Evolutionary conservation across 2,888 invertebrate species (phyloP), one percentile per base, ranked within the genome.

Genomic region (Melanotus villosus): DNA sequence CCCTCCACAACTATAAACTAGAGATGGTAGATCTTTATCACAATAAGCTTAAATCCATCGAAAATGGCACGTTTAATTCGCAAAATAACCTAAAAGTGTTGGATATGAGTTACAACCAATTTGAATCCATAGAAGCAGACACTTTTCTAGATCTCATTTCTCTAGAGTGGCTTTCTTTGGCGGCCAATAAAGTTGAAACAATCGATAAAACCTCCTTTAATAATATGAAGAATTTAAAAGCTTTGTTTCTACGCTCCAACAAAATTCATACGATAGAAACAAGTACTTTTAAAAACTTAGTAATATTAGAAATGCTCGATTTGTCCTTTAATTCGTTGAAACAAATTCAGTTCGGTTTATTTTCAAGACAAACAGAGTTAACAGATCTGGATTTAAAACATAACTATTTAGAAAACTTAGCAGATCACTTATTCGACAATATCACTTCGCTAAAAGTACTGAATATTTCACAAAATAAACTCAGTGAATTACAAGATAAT

Each of bases 261-360:
- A 87, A 89, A 65, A 84, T 94, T 77, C 86, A 86, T 50, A 84
- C 86, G 75, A 85, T 93, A 77, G 88, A 89, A 32, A 84, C 86
- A 1, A 89, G 87, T 63, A 84, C 90, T 54, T 93, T 93, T 80
- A 85, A 87, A 32, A 88, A 89, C 80, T 85, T 91, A 75, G 85
- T 85, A 59, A 87, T 88, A 73, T 81, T 93, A 68, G 84, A 85
- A 64, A 86, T 89, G 50, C 84, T 94, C 56, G 91, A 92, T 76
- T 81, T 94, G 30, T 91, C 91, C 89, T 87, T 89, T 76, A 94
- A 93, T 80, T 87, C 88, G 74, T 84, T 94, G 67, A 87, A 85
- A 32, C 88, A 89, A 82, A 86, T 73, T 14, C 21, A 64, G 1
- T 7, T 10, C 2, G 32, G 18, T 1, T 19, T 69, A 14, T 67